These are phyloP conservation scores for Montipora efflorescens DNA, from an alignment of 64 coral and sea anemone genomes.

Conservation along the genomic window DNA sequence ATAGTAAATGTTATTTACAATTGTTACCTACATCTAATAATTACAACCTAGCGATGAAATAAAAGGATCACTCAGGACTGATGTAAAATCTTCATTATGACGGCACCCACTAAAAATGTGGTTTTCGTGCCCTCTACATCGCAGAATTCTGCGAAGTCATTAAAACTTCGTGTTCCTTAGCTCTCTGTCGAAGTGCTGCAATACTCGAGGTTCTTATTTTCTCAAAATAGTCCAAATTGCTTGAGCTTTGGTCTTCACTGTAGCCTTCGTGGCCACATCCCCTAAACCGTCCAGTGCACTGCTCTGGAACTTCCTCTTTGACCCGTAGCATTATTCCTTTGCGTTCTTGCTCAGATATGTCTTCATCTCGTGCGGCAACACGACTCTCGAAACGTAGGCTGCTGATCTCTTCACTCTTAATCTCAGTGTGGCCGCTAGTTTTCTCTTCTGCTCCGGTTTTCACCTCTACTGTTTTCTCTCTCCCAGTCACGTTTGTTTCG, in stretches of 20 bases:
- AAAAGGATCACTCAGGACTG: not conserved
- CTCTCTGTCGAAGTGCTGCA: constrained; percentile 85
- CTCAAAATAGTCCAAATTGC: constrained; percentile 75
- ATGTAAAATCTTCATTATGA: not conserved
- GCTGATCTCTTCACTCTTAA: not conserved
- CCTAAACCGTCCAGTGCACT: constrained; percentile 11
- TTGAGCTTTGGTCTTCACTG: constrained; percentile 25
- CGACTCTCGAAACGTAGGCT: not conserved
- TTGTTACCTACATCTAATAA: not conserved
- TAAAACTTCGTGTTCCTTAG: constrained; percentile 86
- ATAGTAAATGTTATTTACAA: constrained; percentile 18
- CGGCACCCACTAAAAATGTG: not conserved
- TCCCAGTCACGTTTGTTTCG: constrained; percentile 17
- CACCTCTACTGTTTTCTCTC: constrained; percentile 16
- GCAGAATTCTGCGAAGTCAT: constrained; percentile 20
- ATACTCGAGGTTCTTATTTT: constrained; percentile 82
- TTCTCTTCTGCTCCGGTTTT: not conserved
- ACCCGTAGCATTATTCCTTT: constrained; percentile 20
- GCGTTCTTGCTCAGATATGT: not conserved
- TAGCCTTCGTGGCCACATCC: constrained; percentile 21
- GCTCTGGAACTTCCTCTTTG: constrained; percentile 64
- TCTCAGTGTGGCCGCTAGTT: not conserved
- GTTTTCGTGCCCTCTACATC: not conserved
- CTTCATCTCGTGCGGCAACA: not conserved
- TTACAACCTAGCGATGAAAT: not conserved